Evolutionary conservation across 2,113 vertebrate species (phyloP).

Genomic region (Thoracochromis brauschi): DNA sequence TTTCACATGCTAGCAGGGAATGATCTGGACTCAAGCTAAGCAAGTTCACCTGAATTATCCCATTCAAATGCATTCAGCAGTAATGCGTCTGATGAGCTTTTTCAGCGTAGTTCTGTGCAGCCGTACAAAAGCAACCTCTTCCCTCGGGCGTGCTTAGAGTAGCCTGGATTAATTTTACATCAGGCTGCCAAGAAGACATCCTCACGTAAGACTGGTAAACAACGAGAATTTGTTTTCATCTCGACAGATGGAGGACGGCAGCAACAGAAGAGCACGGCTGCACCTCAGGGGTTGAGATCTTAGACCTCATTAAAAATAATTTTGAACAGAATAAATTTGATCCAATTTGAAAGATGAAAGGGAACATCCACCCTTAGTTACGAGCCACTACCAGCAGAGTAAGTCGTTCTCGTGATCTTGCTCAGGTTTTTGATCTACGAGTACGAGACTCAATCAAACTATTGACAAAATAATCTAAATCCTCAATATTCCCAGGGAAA

Average conservation of each 20-base stretch:
- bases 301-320: slow-evolving; percentile 42
- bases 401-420: background rate
- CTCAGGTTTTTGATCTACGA: background rate
- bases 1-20: background rate
- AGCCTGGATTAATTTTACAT: slow-evolving; percentile 43
- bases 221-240: slow-evolving; percentile 39
- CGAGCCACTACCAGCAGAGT: background rate
- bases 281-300: slow-evolving; percentile 37
- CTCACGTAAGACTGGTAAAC: slow-evolving; percentile 26
- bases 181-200: slow-evolving; percentile 12
- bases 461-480: background rate
- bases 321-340: slow-evolving; percentile 9
- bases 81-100: background rate
- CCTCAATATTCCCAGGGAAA: background rate
- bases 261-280: slow-evolving; percentile 6
- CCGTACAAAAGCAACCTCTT: background rate
- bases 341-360: slow-evolving; percentile 30
- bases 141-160: background rate
- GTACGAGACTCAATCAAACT: background rate
- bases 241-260: slow-evolving; percentile 33
- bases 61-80: background rate
- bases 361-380: background rate
- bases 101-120: background rate
- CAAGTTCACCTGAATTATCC: background rate
- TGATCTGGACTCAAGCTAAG: background rate